Base-by-base conservation (phyloP, 2,888 invertebrate genomes). In the Agonopterix alstromeriana region DNA sequence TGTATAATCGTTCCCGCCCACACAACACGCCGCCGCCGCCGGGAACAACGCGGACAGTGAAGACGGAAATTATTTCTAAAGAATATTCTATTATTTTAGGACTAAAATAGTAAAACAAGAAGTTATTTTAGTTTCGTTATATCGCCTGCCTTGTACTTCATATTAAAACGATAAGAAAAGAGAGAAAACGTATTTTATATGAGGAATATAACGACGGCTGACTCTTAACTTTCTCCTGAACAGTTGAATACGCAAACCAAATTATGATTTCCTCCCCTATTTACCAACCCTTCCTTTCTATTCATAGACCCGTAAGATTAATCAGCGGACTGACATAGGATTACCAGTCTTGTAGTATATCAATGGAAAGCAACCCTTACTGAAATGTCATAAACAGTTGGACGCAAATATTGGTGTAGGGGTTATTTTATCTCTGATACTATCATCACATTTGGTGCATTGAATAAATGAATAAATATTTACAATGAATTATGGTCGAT, bases 281-380 rank as follows among this genome's bases (percentile, higher is more conserved):
- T 45, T 40, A 17, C 45, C 10, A 14, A 12, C 38, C 45, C 42
- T 42, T 27, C 27, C 10, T 14, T 38, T 42, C 27, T 47, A 43
- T 43, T 27, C 10, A 27, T 11, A 35, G 40, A 47, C 47, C 42
- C 40, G n/a, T 27, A 27, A 50, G 55, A 57, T 60, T 60, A 60
- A 60, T 60, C 58, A 60, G 45, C 43, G 43, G 36, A 49, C 49
- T 52, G 52, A 51, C 54, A 49, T 51, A 52, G 45, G 44, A 38
- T 47, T 48, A 54, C 55, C 57, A 60, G 57, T 60, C 57, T 56
- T 57, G 50, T 54, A 53, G 58, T 55, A 52, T 53, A 55, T 55
- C 55, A 56, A 59, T 56, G 57, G 56, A 60, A 58, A 51, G 47
- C 53, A 48, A 52, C 57, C 60, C 58, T 55, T 57, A 49, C 49